A percentile compares a stretch with the other conserved stretches of the same genome.
phyloP scores from a whole-genome alignment of 2,797 vertebrate genomes.

The Bovichtus variegatus region DNA sequence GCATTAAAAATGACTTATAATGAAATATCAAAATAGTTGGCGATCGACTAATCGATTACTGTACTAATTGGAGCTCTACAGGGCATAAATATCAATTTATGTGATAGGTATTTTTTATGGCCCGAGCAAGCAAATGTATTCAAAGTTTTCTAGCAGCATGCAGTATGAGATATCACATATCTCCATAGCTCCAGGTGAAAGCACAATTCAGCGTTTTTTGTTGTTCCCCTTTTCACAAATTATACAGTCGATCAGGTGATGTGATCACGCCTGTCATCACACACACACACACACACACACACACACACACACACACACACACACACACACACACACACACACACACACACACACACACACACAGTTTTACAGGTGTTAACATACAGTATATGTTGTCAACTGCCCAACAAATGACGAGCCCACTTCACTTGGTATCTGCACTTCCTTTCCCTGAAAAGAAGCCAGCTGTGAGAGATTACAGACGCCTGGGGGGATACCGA shows the following conservation, averaged over 20 bases:
- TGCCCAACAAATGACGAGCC: not conserved
- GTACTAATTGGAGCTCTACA: no score
- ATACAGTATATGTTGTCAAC: not conserved
- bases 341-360: not conserved
- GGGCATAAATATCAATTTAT: not conserved
- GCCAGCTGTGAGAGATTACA: constrained; percentile 47
- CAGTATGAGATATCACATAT: not conserved
- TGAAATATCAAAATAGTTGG: no score
- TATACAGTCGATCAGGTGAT: constrained; percentile 36
- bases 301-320: not conserved
- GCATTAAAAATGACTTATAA: no score
- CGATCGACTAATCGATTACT: no score
- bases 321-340: not conserved
- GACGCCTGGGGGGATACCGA: constrained; percentile 9
- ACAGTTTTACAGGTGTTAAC: not conserved
- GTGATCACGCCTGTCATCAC: no score
- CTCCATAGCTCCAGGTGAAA: constrained; percentile 14
- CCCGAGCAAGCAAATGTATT: not conserved
- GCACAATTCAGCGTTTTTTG: constrained; percentile 11
- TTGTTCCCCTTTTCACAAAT: constrained; percentile 10
- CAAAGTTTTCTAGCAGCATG: not conserved
- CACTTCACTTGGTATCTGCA: constrained; percentile 28
- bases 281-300: no score
- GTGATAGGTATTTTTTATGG: not conserved
- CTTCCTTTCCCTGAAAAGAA: constrained; percentile 41